Evolutionary conservation across 2,113 vertebrate genomes (phyloP), one percentile per base, ranked within the genome.

Genomic region (Desmodus rotundus): DNA sequence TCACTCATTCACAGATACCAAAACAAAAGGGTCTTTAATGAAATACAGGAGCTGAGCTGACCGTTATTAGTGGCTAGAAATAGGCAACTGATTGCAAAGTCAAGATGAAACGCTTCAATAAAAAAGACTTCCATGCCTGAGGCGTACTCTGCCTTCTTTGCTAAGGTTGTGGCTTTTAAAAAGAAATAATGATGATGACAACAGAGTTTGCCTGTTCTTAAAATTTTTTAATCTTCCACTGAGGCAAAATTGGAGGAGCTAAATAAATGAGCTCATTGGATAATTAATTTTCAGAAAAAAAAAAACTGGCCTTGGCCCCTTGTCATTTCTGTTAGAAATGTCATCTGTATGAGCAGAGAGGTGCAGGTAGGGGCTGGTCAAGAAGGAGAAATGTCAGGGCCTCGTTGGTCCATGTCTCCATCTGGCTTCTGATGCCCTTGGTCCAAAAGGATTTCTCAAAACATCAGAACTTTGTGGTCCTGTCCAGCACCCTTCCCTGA

Each of bases 71-170:
- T 36, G 61, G n/a, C 84, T 73, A 83, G 85, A 36, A 96, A 87
- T 73, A 92, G 24, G 68, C 94, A 86, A 77, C 58, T 85, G 73
- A 95, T 84, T 65, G 82, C 72, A 78, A 97, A 98, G 67, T 93
- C 84, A 94, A 89, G 96, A 96, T 97, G 26, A 96, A 97, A 93
- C 13, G 20, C 74, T 95, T 93, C 5, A 15, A 19, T 96, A 80
- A 93, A 97, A 95, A 92, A 85, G 86, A 81, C 93, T 93, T 96
- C 96, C 93, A 47, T 0, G 13, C 88, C 93, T 93, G 74, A 70
- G 88, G 33, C 76, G 76, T 41, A 5, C 28, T 63, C 47, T 58
- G 33, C 70, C 52, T 50, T 89, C 96, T 95, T 82, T 56, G 92
- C n/a, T 63, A 24, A 93, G 50, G 50, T 80, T 72, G 20, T 26